phyloP scores from a whole-genome alignment of 2,797 vertebrate species.

The Naso thynnoides region DNA sequence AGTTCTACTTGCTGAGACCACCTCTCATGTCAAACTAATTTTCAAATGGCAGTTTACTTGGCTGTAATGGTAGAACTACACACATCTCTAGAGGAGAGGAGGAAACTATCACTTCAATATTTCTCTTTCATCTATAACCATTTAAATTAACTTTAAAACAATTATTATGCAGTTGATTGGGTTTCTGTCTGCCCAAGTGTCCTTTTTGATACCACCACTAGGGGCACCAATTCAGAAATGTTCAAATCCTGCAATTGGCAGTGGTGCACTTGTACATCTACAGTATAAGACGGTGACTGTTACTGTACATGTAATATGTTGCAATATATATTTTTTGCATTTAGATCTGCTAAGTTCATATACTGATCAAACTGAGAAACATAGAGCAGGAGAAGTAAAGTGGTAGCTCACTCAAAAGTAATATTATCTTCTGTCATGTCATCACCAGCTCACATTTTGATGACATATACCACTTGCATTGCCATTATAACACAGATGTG shows the following conservation, averaged over 20 bases:
- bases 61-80: background rate
- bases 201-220: background rate
- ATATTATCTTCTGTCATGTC: conserved; percentile 1
- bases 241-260: too few species aligned
- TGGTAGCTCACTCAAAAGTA: background rate
- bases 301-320: too few species aligned
- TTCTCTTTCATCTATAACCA: background rate
- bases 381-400: background rate
- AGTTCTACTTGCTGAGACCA: background rate
- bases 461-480: background rate
- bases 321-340: too few species aligned
- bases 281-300: too few species aligned
- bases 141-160: background rate
- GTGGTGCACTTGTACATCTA: too few species aligned
- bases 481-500: background rate
- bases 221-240: background rate
- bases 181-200: background rate
- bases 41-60: background rate
- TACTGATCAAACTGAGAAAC: background rate
- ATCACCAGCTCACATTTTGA: conserved; percentile 3
- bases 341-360: background rate
- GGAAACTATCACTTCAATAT: background rate
- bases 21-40: background rate
- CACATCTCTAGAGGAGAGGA: too few species aligned
- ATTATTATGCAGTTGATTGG: background rate